Percentiles rank a stretch among this genome's conserved stretches.
Conservation (phyloP, 1,140 invertebrate genomes). For the Kradibia gibbosae region DNA sequence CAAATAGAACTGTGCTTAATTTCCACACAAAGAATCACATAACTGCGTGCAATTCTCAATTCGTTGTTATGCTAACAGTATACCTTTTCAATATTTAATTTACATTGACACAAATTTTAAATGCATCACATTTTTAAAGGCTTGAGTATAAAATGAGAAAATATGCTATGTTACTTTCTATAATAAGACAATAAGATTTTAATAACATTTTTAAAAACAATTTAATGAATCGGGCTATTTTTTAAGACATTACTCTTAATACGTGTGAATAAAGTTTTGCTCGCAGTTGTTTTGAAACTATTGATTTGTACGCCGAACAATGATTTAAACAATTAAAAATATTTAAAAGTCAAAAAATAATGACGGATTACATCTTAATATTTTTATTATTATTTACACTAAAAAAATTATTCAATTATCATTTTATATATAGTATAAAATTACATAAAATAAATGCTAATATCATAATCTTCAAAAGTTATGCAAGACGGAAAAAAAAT, state of each 20-base stretch:
- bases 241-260: not conserved
- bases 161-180: not conserved
- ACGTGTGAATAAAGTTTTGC: not conserved
- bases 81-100: not conserved
- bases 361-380: not conserved
- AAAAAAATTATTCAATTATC: not conserved
- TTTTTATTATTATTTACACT: not conserved
- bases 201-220: not conserved
- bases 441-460: not conserved
- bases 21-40: not conserved
- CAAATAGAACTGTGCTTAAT: not conserved
- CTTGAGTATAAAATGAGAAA: not conserved
- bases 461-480: not conserved
- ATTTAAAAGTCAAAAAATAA: not conserved
- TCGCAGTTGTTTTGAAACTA: not conserved
- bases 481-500: not conserved
- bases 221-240: no score
- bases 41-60: not conserved
- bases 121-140: not conserved
- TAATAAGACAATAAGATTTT: not conserved
- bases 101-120: not conserved
- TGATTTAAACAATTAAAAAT: not conserved
- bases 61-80: not conserved
- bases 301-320: not conserved
- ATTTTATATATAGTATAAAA: not conserved